phyloP scores from a whole-genome alignment of 2,113 vertebrate species.

The Mirounga angustirostris region DNA sequence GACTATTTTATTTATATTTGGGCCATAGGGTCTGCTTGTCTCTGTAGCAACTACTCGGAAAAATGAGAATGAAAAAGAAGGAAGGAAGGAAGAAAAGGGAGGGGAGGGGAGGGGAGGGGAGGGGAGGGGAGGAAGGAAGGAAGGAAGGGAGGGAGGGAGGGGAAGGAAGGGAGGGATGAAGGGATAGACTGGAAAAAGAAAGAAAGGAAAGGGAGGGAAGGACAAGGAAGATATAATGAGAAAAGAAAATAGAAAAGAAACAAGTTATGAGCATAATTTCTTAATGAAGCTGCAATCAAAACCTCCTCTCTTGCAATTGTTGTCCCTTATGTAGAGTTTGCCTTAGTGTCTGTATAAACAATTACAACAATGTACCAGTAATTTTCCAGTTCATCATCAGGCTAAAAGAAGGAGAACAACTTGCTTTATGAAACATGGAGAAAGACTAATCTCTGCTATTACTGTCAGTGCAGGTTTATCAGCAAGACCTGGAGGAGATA shows the following conservation, averaged over 20 bases:
- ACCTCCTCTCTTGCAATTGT: background rate
- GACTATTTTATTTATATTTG: background rate
- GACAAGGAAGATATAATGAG: background rate
- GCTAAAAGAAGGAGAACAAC: conserved; percentile 48
- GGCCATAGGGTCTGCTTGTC: background rate
- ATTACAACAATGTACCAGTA: background rate
- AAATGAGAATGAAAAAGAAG: background rate
- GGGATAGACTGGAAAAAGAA: background rate
- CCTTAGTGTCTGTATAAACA: conserved; percentile 6
- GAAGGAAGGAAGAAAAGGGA: background rate
- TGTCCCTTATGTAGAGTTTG: background rate
- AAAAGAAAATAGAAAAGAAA: background rate
- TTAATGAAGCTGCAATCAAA: conserved; percentile 2
- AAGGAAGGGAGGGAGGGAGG: background rate
- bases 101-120: background rate
- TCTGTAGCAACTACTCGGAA: conserved; percentile 21
- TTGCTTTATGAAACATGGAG: conserved; percentile 26
- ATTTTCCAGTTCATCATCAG: conserved; percentile 64
- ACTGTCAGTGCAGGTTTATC: conserved; percentile 44
- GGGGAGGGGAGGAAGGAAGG: too few relatives aligned
- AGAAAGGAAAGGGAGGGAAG: background rate
- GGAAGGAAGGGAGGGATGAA: background rate
- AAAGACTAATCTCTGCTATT: conserved; percentile 58
- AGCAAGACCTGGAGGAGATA: conserved; percentile 62
- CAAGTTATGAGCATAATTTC: background rate